Percentiles rank a stretch among this genome's conserved stretches.
Conservation (phyloP, 2,888 invertebrate genomes). For the Malthinus flaveolus region DNA sequence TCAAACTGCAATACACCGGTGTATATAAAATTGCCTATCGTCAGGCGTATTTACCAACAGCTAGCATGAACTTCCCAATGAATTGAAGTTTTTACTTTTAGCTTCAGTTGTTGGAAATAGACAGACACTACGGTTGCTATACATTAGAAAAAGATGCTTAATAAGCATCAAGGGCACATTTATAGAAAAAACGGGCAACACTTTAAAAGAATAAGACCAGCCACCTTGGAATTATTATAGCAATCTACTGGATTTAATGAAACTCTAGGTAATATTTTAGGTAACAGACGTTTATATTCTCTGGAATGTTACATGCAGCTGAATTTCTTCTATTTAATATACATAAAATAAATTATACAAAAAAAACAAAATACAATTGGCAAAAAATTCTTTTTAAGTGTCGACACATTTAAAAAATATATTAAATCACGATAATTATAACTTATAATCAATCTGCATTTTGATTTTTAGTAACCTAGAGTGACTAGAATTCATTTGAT, state of each 20-base stretch:
- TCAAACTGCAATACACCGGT: too few species aligned
- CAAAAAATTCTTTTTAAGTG: slow-evolving; percentile 22
- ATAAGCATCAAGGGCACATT: too few species aligned
- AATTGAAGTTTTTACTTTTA: too few species aligned
- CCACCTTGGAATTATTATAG: too few species aligned
- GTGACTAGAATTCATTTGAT: slow-evolving; percentile 52
- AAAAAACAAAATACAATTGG: slow-evolving; percentile 24
- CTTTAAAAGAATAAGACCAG: too few species aligned
- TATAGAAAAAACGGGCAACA: too few species aligned
- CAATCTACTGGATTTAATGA: too few species aligned
- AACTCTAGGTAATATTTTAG: slow-evolving; percentile 24
- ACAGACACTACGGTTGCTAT: too few species aligned
- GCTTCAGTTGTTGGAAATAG: too few species aligned
- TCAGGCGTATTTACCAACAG: too few species aligned
- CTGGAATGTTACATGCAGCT: slow-evolving; percentile 52
- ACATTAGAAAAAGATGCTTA: neutral
- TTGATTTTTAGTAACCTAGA: slow-evolving; percentile 28
- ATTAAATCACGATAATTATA: slow-evolving; percentile 23
- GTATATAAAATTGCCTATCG: too few species aligned
- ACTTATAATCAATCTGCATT: slow-evolving; percentile 18
- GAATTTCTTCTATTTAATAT: slow-evolving; percentile 36
- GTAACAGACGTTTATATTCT: slow-evolving; percentile 52
- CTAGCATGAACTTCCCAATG: too few species aligned
- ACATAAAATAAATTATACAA: slow-evolving; percentile 34
- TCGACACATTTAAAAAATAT: slow-evolving; percentile 17